Evolutionary conservation across 2,113 vertebrate species (phyloP), one percentile per base, ranked within the genome.

Genomic region (Leptodactylus fuscus): DNA sequence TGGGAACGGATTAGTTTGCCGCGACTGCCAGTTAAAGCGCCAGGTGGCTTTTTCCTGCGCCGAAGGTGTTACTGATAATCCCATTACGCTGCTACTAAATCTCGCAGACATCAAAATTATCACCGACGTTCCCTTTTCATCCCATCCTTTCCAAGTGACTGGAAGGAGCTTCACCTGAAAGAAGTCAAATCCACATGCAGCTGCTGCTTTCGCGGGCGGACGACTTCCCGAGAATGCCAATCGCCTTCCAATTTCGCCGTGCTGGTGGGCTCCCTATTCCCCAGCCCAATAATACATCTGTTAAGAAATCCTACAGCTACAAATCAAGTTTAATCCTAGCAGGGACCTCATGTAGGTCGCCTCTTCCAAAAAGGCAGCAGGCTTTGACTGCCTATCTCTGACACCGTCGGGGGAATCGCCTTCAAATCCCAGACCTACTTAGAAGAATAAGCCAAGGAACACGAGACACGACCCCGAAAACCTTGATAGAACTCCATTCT

Each of bases 51-150:
- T 96, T 94, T 38, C 94, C 95, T 93, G 92, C 94, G 91, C 93
- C 90, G 95, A 97, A 97, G 96, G 96, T 97, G 97, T 97, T 96
- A 97, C 95, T 89, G 94, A 95, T 98, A 98, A 99, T 98, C 97
- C 96, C 96, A 97, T 98, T 98, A 98, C 95, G 93, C 94, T 93
- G 92, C 92, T 91, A 94, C 95, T 95, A 96, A 96, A 95, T 95
- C 95, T 96, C 93, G 93, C 94, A 94, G 94, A 95, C 95, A 96
- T 96, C 95, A 96, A 95, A 95, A 96, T 96, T 94, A 96, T 95
- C 95, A 94, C 94, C 94, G 92, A 94, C 93, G 93, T 93, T 95
- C 93, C 94, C 18, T 51, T 51, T 95, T 94, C 95, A 95, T 96
- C 93, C 95, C 90, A 95, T 96, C 94, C 94, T 94, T 97, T 96